These are phyloP conservation scores for Scaeva pyrastri DNA, from an alignment of 2,888 invertebrate species.

Conservation along the genomic window DNA sequence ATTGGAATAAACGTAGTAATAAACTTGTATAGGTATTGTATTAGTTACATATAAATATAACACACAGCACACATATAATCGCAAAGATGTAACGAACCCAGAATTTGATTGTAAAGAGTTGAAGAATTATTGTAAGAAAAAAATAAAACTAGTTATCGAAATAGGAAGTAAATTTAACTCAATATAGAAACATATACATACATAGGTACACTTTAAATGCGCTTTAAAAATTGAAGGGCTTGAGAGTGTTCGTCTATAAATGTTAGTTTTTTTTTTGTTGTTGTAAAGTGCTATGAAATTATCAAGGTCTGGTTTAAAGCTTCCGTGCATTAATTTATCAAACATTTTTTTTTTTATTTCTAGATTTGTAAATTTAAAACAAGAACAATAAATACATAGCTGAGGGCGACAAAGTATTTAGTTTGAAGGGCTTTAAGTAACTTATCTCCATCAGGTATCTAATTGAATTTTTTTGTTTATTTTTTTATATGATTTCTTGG, in stretches of 20 bases:
- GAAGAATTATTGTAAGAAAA: neutral
- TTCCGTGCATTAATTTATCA: constrained; percentile 65
- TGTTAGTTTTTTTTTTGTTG: neutral
- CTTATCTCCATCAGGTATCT: neutral
- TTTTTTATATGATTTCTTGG: no score
- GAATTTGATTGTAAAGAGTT: neutral
- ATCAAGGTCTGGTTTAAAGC: constrained; percentile 51
- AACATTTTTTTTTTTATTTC: constrained; percentile 38
- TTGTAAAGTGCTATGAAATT: constrained; percentile 25
- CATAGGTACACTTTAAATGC: constrained; percentile 44
- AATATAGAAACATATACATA: neutral
- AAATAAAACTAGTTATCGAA: constrained; percentile 60
- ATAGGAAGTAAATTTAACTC: constrained; percentile 62
- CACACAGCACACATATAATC: neutral
- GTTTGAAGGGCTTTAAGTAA: constrained; percentile 39
- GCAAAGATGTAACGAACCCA: neutral
- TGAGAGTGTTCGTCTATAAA: constrained; percentile 21
- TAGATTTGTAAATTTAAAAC: constrained; percentile 40
- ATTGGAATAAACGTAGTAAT: neutral
- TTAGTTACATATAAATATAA: neutral
- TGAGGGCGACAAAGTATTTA: constrained; percentile 27
- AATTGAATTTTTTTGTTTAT: neutral
- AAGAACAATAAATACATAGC: constrained; percentile 26
- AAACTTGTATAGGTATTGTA: neutral
- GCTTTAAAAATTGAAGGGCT: constrained; percentile 62